Percentiles rank a stretch among this genome's conserved stretches.
Evolutionary conservation across 2,113 vertebrate species (phyloP).

Genomic region (Clarias magur): DNA sequence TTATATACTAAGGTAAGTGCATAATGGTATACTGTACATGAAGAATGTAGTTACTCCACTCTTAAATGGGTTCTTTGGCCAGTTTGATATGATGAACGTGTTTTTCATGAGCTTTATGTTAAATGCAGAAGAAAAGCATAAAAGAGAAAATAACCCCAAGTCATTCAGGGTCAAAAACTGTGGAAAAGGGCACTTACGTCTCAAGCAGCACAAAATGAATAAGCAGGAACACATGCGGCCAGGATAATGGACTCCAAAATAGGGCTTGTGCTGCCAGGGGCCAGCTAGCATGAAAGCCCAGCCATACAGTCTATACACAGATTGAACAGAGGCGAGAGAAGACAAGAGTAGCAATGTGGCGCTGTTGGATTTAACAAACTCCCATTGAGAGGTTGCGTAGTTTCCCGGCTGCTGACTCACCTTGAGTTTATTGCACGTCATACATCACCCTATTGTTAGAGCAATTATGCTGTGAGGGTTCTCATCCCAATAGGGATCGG

Average conservation of each 20-base stretch:
- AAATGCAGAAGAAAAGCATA: conserved; percentile 34
- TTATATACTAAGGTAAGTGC: not conserved
- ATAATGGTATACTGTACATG: conserved; percentile 5
- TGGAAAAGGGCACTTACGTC: conserved; percentile 65
- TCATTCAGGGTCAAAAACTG: conserved; percentile 65
- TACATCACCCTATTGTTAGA: conserved; percentile 65
- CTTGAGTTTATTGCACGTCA: conserved; percentile 59
- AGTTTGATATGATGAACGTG: not conserved
- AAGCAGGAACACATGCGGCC: conserved; percentile 57
- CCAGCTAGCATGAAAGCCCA: conserved; percentile 40
- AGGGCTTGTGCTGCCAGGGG: conserved; percentile 59
- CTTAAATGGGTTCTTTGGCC: not conserved
- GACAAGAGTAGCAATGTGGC: conserved; percentile 38
- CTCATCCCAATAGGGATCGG: conserved; percentile 35
- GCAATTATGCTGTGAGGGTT: conserved; percentile 59
- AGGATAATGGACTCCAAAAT: conserved; percentile 69
- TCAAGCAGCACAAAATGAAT: conserved; percentile 61
- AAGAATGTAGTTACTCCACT: not conserved
- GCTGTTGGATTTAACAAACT: not conserved
- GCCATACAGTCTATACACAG: conserved; percentile 15
- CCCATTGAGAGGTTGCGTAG: conserved; percentile 17
- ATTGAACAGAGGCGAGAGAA: conserved; percentile 41
- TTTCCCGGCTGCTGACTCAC: conserved; percentile 68
- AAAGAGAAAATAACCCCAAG: conserved; percentile 58
- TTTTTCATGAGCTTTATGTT: not conserved